Percentiles rank a stretch among this genome's conserved stretches.
Evolutionary conservation across 2,113 vertebrate genomes (phyloP).

Genomic region (Castor canadensis): DNA sequence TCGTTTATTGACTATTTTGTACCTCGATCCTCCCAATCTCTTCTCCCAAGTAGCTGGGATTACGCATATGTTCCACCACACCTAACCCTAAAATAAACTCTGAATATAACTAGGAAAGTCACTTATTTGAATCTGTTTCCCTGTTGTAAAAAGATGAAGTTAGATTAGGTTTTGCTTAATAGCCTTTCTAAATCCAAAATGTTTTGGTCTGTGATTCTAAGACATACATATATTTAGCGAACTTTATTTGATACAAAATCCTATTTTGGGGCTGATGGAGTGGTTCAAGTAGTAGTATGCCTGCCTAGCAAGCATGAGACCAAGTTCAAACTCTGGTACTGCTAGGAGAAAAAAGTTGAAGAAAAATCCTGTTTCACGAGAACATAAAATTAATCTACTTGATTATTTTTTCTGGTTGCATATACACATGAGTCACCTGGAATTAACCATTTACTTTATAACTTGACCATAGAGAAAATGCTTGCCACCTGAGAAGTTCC

Average conservation of each 20-base stretch:
- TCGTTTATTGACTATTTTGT: too few relatives aligned
- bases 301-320: too few relatives aligned
- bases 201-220: background rate
- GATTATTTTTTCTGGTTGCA: background rate
- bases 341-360: too few relatives aligned
- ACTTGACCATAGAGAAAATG: constrained; percentile 23
- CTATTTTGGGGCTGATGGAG: too few relatives aligned
- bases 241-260: constrained; percentile 30
- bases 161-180: constrained; percentile 2
- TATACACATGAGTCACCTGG: constrained; percentile 32
- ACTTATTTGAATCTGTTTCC: background rate
- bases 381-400: constrained; percentile 44
- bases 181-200: background rate
- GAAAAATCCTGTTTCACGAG: too few relatives aligned
- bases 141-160: background rate
- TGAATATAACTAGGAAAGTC: background rate
- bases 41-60: too few relatives aligned
- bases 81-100: constrained; percentile 20
- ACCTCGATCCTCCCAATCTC: too few relatives aligned
- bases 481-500: constrained; percentile 19
- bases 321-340: too few relatives aligned
- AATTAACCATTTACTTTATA: constrained; percentile 47
- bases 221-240: background rate
- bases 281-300: too few relatives aligned
- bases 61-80: too few relatives aligned